These are phyloP conservation scores for Aphelocoma coerulescens DNA, from an alignment of 2,113 vertebrate species.

Conservation along the genomic window DNA sequence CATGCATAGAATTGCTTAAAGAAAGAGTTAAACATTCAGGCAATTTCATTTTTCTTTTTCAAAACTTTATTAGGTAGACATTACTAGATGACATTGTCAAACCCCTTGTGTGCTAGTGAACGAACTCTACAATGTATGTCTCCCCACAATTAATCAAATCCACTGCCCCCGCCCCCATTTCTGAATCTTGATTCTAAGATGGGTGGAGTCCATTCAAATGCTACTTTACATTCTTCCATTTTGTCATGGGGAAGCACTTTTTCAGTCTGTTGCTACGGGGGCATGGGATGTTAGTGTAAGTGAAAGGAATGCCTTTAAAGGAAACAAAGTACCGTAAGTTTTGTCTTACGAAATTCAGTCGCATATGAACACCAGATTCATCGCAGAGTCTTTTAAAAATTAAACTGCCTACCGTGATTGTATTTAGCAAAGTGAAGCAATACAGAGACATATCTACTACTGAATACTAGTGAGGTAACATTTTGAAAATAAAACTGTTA, in stretches of 20 bases:
- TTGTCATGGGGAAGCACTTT: constrained; percentile 1
- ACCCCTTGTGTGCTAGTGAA: constrained; percentile 40
- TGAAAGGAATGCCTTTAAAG: constrained; percentile 36
- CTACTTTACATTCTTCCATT: background rate
- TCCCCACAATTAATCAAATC: constrained; percentile 2
- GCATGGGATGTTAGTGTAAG: background rate
- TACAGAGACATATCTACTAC: constrained; percentile 43
- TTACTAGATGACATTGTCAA: constrained; percentile 40
- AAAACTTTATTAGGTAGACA: constrained; percentile 70
- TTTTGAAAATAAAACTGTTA: constrained; percentile 65
- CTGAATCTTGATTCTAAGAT: background rate
- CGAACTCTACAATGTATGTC: background rate
- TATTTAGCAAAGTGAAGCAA: constrained; percentile 49
- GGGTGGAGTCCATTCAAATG: background rate
- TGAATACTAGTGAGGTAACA: constrained; percentile 70
- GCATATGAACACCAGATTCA: background rate
- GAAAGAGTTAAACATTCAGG: constrained; percentile 27
- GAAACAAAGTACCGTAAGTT: background rate
- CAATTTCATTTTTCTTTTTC: constrained; percentile 44
- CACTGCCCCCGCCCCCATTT: background rate
- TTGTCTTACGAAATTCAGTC: constrained; percentile 24
- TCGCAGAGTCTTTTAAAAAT: constrained; percentile 6
- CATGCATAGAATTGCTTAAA: background rate
- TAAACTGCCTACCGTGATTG: constrained; percentile 43
- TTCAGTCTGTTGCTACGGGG: constrained; percentile 12